These are phyloP conservation scores for Procambarus clarkii DNA, from an alignment of 1,140 invertebrate genomes.

Conservation along the genomic window DNA sequence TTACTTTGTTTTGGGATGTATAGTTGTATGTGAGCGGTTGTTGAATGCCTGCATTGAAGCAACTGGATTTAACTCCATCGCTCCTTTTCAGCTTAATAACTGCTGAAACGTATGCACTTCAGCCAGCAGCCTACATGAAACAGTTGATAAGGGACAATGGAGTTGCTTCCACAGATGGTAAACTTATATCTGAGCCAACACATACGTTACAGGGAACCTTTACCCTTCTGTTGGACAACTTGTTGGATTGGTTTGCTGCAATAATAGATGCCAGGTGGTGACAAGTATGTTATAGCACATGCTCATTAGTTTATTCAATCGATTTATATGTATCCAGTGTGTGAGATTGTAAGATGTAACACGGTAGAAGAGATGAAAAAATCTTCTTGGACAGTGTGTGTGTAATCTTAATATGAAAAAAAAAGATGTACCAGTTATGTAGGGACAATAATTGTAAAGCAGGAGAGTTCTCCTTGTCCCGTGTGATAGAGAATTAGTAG, in stretches of 20 bases:
- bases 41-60: neutral
- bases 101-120: neutral
- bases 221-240: neutral
- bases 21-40: neutral
- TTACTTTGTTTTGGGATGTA: conserved; percentile 3
- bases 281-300: conserved; percentile 1
- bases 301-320: conserved; percentile 23
- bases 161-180: neutral
- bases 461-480: conserved; percentile 18
- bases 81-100: neutral
- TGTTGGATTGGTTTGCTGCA: conserved; percentile 8
- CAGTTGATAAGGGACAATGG: neutral
- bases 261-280: conserved; percentile 20
- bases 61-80: neutral
- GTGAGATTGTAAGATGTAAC: conserved; percentile 23
- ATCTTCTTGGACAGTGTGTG: conserved; percentile 28
- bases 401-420: neutral
- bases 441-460: conserved; percentile 41
- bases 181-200: neutral
- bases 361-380: conserved; percentile 8
- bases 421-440: conserved; percentile 15
- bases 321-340: conserved; percentile 52
- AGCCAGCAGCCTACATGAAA: neutral
- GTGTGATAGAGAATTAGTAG: conserved; percentile 55
- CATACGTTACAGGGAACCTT: conserved; percentile 44